Evolutionary conservation across 1,140 invertebrate species (phyloP), one percentile per base, ranked within the genome.

Genomic region (Sycophaga agraensis): DNA sequence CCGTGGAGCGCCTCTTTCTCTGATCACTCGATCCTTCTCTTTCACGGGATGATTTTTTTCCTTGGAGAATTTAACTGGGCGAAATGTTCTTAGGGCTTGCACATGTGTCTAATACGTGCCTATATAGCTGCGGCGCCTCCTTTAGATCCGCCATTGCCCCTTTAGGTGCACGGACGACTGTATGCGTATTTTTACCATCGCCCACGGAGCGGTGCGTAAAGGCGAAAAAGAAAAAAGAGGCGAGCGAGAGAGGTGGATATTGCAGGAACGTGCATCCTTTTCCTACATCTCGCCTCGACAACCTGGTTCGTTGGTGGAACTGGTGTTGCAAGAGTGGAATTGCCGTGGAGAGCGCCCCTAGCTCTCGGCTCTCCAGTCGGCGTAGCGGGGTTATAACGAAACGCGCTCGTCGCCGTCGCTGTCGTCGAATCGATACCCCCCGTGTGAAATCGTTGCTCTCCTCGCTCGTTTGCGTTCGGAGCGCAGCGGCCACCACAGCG

Each of bases 141-240:
- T 48, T 58, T 40, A 40, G 31, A 58, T 49, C 45, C 45, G 45
- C 56, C 56, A 49, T 58, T 58, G 45, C 14, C 11, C 43, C 22
- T 42, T 9, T 42, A 31, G 19, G 14, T 24, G 53, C 12, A 31
- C 4, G 53, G n/a, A 31, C 11, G 28, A 4, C 28, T 45, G 45
- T 9, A 26, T 17, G 28, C 16, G 34, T 49, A 24, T 40, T 22
- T 49, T 49, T 16, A 45, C 11, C 19, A 28, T 49, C 28, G 14
- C 11, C 4, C 11, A 31, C 28, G 28, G 5, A 31, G 28, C 28
- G 28, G 28, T n/a, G n/a, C 43, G 43, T 5, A 3, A 7, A 42
- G 4, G 16, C 39, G 3, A 17, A 31, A 48, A 48, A 48, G 31
- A 48, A 22, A n/a, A 48, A 48, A 22, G 46, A n/a, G 28, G n/a